These are phyloP conservation scores for Ceratotherium simum DNA, from an alignment of 2,113 vertebrate species.

Conservation along the genomic window DNA sequence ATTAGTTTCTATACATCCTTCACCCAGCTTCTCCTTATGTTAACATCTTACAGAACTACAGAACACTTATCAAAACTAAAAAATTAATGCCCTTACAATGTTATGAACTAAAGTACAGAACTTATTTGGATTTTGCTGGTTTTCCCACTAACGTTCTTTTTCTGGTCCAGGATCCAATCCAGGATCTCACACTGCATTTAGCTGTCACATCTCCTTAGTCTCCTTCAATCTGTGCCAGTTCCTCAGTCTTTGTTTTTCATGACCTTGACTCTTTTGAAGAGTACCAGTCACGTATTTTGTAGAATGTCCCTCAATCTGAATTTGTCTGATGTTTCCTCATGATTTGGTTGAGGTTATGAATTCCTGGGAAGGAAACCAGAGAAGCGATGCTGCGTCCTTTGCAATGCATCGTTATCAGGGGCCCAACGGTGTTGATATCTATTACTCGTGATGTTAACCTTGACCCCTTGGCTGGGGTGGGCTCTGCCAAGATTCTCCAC, in stretches of 20 bases:
- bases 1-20: neutral
- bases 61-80: neutral
- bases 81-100: neutral
- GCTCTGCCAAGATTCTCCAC: neutral
- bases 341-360: neutral
- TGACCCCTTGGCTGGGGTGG: neutral
- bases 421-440: accelerated
- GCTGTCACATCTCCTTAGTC: neutral
- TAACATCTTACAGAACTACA: constrained; percentile 11
- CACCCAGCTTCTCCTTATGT: neutral
- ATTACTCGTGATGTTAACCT: neutral
- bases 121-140: neutral
- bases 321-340: neutral
- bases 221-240: neutral
- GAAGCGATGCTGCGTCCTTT: neutral
- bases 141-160: neutral
- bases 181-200: neutral
- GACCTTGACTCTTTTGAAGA: neutral
- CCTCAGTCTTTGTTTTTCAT: neutral
- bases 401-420: neutral
- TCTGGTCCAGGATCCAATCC: neutral
- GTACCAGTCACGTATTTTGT: neutral
- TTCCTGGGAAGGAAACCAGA: neutral
- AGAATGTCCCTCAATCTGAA: neutral
- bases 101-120: neutral